Evolutionary conservation across 2,888 invertebrate species (phyloP), one percentile per base, ranked within the genome.

Genomic region (Aspidiotus destructor): DNA sequence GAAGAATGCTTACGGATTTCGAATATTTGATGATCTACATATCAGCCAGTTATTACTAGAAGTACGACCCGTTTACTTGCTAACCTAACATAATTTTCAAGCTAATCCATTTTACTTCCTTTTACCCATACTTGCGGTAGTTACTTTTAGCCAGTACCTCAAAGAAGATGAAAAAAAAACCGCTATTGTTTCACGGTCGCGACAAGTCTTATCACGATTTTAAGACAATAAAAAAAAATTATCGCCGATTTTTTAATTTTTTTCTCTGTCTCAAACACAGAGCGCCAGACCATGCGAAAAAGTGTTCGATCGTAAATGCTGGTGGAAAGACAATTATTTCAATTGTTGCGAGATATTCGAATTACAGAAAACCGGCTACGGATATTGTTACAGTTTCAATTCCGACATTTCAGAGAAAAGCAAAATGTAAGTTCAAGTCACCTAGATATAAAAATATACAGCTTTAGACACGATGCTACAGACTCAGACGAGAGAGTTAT

Each of bases 381-480:
- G 81, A 1, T 77, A 79, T 72, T 75, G 79, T 0, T 77, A 79
- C 72, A 75, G 79, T 0, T 81, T 80, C 73, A 81, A 81, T 73
- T 80, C 80, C 6, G 76, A 75, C 68, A 72, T 72, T 15, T 73
- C 73, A 0, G 73, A 73, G 69, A 68, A 70, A 28, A 73, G 71
- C 55, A 71, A 71, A 68, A 40, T 52, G 73, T 72, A 68, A 54
- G 48, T 48, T 48, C n/a, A 48, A 48, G 48, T 48, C 48, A 13
- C 48, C 2, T 6, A n/a, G 2, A 11, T 48, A 13, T 48, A 8
- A 44, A 44, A 44, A 10, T 10, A 16, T 57, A 10, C 10, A n/a
- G 11, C 2, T 40, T 61, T 40, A 28, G 61, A 13, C 11, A 1
- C 10, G 1, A 13, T 41, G 15, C 57, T 57, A 2, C 11, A 57